A percentile compares a stretch with the other conserved stretches of the same genome.
Evolutionary conservation across 2,797 vertebrate species (phyloP).

Genomic region (Phyllotis vaccarum): DNA sequence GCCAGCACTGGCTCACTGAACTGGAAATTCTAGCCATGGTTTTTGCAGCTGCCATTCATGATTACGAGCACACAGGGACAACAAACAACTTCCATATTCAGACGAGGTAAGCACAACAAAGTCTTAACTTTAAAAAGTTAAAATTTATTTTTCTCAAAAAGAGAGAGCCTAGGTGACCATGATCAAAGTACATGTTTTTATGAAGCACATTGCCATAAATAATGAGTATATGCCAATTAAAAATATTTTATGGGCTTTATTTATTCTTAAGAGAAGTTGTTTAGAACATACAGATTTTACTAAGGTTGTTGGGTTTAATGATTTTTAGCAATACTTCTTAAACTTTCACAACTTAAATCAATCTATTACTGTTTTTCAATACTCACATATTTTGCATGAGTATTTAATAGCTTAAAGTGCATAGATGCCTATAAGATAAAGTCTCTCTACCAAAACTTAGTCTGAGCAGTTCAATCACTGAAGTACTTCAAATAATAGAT

Average conservation of each 20-base stretch:
- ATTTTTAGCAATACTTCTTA: conserved; percentile 33
- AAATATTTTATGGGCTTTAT: not conserved
- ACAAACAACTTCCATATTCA: conserved; percentile 99
- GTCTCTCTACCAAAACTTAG: not conserved
- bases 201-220: not conserved
- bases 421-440: not conserved
- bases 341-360: not conserved
- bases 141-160: not conserved
- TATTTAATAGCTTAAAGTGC: conserved; percentile 1
- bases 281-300: not conserved
- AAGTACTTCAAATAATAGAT: not conserved
- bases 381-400: not conserved
- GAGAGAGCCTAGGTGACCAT: not conserved
- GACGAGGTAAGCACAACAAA: conserved; percentile 90
- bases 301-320: not conserved
- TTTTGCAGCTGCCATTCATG: conserved; percentile 98
- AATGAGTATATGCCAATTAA: not conserved
- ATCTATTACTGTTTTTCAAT: conserved; percentile 11
- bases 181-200: not conserved
- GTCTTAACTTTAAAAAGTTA: not conserved
- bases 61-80: conserved; percentile 98
- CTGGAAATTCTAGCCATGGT: conserved; percentile 99
- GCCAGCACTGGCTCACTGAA: conserved; percentile 98
- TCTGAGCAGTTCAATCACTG: not conserved
- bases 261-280: not conserved